These are phyloP conservation scores for Liasis olivaceus DNA, from an alignment of 2,797 vertebrate species.

Conservation along the genomic window DNA sequence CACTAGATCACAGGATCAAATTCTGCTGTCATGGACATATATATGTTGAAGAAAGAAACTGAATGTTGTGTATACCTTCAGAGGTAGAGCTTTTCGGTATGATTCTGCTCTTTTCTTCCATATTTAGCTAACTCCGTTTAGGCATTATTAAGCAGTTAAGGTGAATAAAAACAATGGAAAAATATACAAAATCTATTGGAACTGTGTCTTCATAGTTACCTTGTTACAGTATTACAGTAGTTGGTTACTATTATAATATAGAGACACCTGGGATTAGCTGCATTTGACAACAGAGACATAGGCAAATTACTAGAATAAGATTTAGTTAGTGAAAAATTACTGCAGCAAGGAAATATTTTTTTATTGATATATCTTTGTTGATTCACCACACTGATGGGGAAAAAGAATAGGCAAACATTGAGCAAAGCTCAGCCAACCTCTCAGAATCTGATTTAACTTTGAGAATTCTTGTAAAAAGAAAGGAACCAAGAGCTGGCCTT, in stretches of 20 bases:
- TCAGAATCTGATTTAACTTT: slow-evolving; percentile 14
- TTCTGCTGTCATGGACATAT: too few relatives aligned
- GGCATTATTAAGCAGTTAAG: too few relatives aligned
- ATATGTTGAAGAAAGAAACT: too few relatives aligned
- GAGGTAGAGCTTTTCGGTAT: too few relatives aligned
- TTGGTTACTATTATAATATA: neutral
- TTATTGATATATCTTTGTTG: slow-evolving; percentile 44
- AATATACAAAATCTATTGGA: too few relatives aligned
- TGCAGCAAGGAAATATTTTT: slow-evolving; percentile 41
- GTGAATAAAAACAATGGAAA: too few relatives aligned
- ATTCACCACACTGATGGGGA: slow-evolving; percentile 12
- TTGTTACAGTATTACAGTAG: neutral
- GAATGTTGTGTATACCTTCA: too few relatives aligned
- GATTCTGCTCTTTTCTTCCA: too few relatives aligned
- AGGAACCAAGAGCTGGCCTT: neutral
- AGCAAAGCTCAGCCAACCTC: neutral
- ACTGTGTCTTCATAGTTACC: neutral
- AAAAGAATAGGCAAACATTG: slow-evolving; percentile 9
- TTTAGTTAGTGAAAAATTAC: slow-evolving; percentile 48
- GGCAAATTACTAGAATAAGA: slow-evolving; percentile 11
- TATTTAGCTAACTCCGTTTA: too few relatives aligned
- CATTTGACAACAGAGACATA: neutral
- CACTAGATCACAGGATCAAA: too few relatives aligned
- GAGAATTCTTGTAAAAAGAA: slow-evolving; percentile 15
- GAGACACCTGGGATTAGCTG: neutral